Evolutionary conservation across 2,113 vertebrate species (phyloP).

Genomic region (Lipophrys pholis): DNA sequence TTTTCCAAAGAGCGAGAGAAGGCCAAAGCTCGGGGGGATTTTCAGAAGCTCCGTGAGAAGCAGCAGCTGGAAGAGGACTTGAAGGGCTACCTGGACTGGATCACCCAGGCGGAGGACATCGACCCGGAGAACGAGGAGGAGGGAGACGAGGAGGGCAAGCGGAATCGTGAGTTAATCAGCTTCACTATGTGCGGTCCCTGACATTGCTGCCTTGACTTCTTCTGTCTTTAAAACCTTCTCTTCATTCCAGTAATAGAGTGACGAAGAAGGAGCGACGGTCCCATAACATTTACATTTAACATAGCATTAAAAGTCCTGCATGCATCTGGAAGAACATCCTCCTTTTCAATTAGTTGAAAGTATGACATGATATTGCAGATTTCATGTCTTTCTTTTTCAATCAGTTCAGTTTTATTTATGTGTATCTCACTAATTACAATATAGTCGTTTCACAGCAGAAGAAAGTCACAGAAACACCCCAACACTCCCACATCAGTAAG

Average conservation of each 20-base stretch:
- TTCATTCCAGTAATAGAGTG: background rate
- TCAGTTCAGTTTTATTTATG: no score
- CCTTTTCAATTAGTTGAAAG: no score
- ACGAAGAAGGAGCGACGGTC: background rate
- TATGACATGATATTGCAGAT: no score
- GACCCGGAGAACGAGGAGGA: conserved; percentile 97
- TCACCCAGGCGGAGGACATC: conserved; percentile 97
- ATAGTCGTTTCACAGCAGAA: no score
- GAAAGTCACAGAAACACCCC: no score
- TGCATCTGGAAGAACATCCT: no score
- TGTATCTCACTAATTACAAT: no score
- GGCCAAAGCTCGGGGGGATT: conserved; percentile 96
- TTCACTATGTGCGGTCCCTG: background rate
- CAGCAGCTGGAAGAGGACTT: conserved; percentile 97
- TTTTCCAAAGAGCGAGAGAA: conserved; percentile 99
- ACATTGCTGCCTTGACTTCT: background rate
- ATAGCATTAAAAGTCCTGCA: no score
- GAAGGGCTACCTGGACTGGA: conserved; percentile 98
- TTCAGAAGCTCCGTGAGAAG: conserved; percentile 97
- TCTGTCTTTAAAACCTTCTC: conserved; percentile 9
- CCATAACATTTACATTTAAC: background rate
- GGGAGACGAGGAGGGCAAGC: conserved; percentile 91
- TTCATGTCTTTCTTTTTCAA: no score
- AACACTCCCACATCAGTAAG: no score
- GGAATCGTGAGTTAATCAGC: conserved; percentile 89